phyloP scores from a whole-genome alignment of 2,113 vertebrate species.

The Rhipidura dahli region DNA sequence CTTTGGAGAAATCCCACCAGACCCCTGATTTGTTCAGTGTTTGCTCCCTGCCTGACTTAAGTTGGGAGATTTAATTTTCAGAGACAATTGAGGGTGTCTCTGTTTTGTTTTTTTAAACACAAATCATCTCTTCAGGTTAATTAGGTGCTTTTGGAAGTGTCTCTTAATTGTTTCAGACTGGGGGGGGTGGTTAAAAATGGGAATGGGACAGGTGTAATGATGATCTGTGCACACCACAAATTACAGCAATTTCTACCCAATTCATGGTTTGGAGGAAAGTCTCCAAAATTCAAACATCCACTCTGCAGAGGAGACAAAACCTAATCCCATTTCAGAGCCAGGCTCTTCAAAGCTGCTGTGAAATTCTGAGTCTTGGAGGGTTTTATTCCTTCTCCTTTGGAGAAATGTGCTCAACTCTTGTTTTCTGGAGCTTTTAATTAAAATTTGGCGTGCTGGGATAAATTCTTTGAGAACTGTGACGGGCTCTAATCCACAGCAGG shows the following conservation, averaged over 20 bases:
- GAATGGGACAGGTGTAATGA: fast-evolving
- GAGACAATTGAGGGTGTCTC: background rate
- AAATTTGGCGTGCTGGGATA: background rate
- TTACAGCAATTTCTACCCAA: background rate
- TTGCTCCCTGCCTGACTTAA: background rate
- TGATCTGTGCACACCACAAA: background rate
- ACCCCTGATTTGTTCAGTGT: background rate
- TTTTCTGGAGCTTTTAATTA: slow-evolving; percentile 42
- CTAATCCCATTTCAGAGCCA: background rate
- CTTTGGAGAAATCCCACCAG: background rate
- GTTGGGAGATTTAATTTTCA: background rate
- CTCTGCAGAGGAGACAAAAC: background rate
- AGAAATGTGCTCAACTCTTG: background rate
- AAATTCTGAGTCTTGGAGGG: background rate
- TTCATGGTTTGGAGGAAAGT: background rate
- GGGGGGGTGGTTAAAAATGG: background rate
- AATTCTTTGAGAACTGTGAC: background rate
- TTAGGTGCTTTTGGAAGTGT: background rate
- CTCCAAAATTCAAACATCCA: background rate
- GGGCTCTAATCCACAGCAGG: background rate
- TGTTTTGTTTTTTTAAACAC: background rate
- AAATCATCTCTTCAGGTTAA: background rate
- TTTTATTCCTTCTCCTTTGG: background rate
- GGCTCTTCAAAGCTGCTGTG: background rate
- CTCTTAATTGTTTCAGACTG: background rate